Base-by-base conservation (phyloP, 1,140 invertebrate genomes). In the Diabrotica undecimpunctata region DNA sequence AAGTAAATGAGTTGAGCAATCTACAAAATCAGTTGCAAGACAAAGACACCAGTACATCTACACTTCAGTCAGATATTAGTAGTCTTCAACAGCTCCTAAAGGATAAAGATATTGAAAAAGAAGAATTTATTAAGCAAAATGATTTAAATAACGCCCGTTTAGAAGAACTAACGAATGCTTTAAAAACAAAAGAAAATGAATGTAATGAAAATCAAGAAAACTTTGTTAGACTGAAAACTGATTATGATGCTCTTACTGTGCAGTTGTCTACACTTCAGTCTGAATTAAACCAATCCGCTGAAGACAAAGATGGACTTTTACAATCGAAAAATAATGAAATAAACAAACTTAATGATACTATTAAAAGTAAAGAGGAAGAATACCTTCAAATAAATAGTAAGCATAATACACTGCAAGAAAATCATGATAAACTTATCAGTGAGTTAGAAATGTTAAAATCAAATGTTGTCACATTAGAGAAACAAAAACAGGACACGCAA, bases 1-100 rank as follows among this genome's bases (percentile, higher is more conserved):
- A 82, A 79, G 73, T 80, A 46, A 72, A 81, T 66, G 83, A 85
- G 73, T 72, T 80, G 58, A 83, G 84, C 76, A 80, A 79, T 66
- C 60, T 78, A 54, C 72, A 79, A 69, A 80, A 81, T 39, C 73
- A 79, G 10, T 82, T 84, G 60, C 81, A 76, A 64, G 80, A 82
- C 70, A 75, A 85, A 59, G 81, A 84, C 72, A 64, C 74, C 5
- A 74, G 76, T 51, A 71, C 81, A 11, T 81, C 80, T 58, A 75
- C 69, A 12, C 62, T 82, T 62, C 74, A 80, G 74, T 76, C 78
- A 36, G 54, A 64, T 50, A 14, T 56, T n/a, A 53, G 36, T 36
- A 13, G 54, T 66, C 73, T 66, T 50, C 78, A 81, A 72, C 74
- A 81, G 70, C 78, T 77, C 61, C 66, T 80, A 57, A 79, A 81